Percentiles rank a stretch among this genome's conserved stretches.
phyloP scores from a whole-genome alignment of 2,797 vertebrate genomes.

The Synanceia verrucosa region DNA sequence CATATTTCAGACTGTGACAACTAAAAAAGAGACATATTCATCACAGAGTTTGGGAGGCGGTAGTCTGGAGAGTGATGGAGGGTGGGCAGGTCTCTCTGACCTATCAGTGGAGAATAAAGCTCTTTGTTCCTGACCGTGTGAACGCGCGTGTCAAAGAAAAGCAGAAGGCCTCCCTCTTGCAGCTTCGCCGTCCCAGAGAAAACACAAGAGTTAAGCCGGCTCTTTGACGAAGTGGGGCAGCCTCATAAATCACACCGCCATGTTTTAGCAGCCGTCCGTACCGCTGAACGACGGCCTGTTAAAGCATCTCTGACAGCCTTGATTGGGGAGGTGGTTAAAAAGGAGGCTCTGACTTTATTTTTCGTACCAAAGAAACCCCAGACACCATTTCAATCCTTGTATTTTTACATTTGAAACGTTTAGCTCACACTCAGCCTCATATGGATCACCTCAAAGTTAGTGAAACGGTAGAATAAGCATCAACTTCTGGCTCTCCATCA shows the following conservation, averaged over 20 bases:
- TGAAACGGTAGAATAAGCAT: constrained; percentile 6
- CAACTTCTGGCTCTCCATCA: background rate
- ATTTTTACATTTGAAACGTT: constrained; percentile 23
- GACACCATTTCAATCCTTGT: constrained; percentile 38
- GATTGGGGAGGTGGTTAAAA: constrained; percentile 31
- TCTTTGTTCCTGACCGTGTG: constrained; percentile 72
- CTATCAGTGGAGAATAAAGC: constrained; percentile 71
- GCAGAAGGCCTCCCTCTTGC: constrained; percentile 49
- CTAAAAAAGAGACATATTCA: constrained; percentile 37
- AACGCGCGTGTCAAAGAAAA: constrained; percentile 68
- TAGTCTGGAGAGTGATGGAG: background rate
- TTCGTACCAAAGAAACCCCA: constrained; percentile 40
- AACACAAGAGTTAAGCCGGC: constrained; percentile 58
- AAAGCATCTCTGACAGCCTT: constrained; percentile 62
- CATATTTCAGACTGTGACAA: constrained; percentile 37
- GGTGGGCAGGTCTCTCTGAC: constrained; percentile 29
- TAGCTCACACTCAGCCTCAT: constrained; percentile 23
- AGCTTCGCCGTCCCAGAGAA: constrained; percentile 51
- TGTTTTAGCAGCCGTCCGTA: constrained; percentile 54
- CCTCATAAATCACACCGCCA: constrained; percentile 72
- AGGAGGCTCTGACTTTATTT: constrained; percentile 41
- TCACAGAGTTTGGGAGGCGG: constrained; percentile 8
- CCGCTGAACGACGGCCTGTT: constrained; percentile 45
- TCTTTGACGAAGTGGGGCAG: constrained; percentile 54
- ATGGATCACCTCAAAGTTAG: constrained; percentile 9